Conservation (phyloP, 2,113 vertebrate species). For the Eurystomus gularis region DNA sequence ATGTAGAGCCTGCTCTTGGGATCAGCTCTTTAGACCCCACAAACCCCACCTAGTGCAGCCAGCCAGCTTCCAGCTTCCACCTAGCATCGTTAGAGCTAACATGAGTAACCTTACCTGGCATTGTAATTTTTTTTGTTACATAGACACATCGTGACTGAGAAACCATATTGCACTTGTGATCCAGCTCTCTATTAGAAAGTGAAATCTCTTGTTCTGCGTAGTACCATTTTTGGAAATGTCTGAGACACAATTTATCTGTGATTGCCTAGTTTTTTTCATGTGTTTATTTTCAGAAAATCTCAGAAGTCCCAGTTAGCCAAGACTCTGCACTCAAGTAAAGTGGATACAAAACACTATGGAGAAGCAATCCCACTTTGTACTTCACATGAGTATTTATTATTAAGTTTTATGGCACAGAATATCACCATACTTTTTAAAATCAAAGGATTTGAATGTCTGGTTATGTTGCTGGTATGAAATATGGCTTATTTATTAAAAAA, state of each 20-base stretch:
- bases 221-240: neutral
- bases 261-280: neutral
- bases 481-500: neutral
- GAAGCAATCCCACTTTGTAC: neutral
- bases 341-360: neutral
- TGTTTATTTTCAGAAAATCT: conserved; percentile 1
- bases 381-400: neutral
- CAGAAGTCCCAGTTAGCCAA: neutral
- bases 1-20: neutral
- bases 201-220: neutral
- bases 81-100: neutral
- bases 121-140: neutral
- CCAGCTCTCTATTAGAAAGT: neutral
- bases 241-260: neutral
- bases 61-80: neutral
- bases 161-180: neutral
- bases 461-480: neutral
- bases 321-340: neutral
- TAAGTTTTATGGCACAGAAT: neutral
- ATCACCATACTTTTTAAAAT: neutral
- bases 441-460: neutral
- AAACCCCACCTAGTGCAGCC: neutral
- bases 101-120: neutral
- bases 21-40: fast-evolving
- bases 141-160: neutral